Conservation (phyloP, 2,888 invertebrate genomes). For the Latheticus oryzae region DNA sequence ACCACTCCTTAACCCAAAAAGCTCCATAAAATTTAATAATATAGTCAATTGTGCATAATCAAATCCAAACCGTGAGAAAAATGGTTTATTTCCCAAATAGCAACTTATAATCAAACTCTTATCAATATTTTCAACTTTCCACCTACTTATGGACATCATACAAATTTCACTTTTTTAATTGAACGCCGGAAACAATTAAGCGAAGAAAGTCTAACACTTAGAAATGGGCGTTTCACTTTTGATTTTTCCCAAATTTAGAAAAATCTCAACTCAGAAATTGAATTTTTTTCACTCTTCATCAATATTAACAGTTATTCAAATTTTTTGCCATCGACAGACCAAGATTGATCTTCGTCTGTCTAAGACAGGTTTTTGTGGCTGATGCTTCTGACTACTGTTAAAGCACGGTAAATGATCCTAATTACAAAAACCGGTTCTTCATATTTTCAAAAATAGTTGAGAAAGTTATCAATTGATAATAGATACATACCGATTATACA, state of each 20-base stretch:
- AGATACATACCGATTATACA: neutral
- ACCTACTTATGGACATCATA: constrained; percentile 3
- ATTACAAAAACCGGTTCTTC: constrained; percentile 25
- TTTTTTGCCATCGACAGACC: constrained; percentile 21
- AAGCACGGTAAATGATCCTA: constrained; percentile 34
- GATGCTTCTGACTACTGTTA: constrained; percentile 34
- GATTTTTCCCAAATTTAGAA: neutral
- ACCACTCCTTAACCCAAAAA: constrained; percentile 22
- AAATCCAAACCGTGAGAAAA: constrained; percentile 32
- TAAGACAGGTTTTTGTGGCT: constrained; percentile 29
- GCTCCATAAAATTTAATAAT: too few relatives aligned
- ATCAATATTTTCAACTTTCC: constrained; percentile 29
- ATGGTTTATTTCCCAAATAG: too few relatives aligned
- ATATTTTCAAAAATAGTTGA: constrained; percentile 18
- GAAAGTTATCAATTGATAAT: constrained; percentile 13
- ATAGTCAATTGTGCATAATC: too few relatives aligned
- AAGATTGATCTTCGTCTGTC: constrained; percentile 33
- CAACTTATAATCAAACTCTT: constrained; percentile 1
- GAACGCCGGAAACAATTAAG: constrained; percentile 35
- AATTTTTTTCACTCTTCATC: too few relatives aligned
- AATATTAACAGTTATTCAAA: constrained; percentile 28
- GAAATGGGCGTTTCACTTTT: neutral
- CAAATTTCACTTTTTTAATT: constrained; percentile 36
- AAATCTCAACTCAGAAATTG: constrained; percentile 4
- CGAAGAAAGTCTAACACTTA: constrained; percentile 32